Conservation (phyloP, 2,888 invertebrate genomes). For the Tachina grossa region DNA sequence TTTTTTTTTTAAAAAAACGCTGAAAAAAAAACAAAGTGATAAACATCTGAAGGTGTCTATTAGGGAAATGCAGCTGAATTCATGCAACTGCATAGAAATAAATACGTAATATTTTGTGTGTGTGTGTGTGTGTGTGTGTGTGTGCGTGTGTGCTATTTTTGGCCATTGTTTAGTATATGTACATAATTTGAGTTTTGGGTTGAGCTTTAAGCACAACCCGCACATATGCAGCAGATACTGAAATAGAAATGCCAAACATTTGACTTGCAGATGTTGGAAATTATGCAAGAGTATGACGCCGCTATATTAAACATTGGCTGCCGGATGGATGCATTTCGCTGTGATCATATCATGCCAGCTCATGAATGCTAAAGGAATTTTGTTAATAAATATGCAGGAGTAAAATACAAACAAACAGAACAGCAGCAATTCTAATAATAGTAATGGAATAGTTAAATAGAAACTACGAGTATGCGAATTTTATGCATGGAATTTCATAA, state of each 20-base stretch:
- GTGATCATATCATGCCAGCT: slow-evolving; percentile 91
- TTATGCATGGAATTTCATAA: slow-evolving; percentile 10
- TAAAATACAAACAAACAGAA: neutral
- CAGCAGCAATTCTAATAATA: slow-evolving; percentile 4
- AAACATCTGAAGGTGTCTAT: slow-evolving; percentile 37
- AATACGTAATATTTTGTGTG: neutral
- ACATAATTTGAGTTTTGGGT: neutral
- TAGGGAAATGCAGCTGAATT: neutral
- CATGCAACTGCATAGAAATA: neutral
- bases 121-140: neutral
- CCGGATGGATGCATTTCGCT: slow-evolving; percentile 86
- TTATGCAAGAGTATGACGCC: slow-evolving; percentile 40
- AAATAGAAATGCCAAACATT: slow-evolving; percentile 5
- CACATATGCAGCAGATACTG: neutral
- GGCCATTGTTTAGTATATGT: neutral
- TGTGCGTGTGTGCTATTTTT: neutral
- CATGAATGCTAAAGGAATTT: slow-evolving; percentile 91
- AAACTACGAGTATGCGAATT: neutral
- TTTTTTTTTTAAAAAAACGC: slow-evolving; percentile 20
- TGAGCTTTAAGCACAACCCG: neutral
- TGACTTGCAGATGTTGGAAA: slow-evolving; percentile 43
- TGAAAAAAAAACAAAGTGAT: neutral
- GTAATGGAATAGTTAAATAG: slow-evolving; percentile 9
- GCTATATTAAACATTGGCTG: slow-evolving; percentile 84
- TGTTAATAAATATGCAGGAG: slow-evolving; percentile 73